Base-by-base conservation (phyloP, 2,113 vertebrate genomes). In the Hyaena hyaena region DNA sequence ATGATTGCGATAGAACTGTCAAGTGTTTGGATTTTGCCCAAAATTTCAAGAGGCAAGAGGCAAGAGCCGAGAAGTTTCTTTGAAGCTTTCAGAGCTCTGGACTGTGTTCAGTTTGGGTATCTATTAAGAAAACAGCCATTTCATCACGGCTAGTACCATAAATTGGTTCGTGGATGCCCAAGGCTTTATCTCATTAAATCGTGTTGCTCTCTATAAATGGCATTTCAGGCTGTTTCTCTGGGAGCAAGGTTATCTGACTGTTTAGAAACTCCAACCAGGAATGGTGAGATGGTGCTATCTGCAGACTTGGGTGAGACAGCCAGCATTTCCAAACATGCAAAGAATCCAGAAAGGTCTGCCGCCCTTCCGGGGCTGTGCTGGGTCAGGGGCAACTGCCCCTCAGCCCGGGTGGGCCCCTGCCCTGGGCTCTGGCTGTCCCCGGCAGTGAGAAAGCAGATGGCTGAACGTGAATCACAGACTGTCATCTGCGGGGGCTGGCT, bases 81-180 rank as follows among this genome's bases (percentile, higher is more conserved):
- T 98, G 98, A 98, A 98, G 98, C 91, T 92, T 95, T 89, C 77
- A 0, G 92, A 97, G 96, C 90, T 79, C 98, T 97, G 98, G 0
- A 45, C 96, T 98, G 89, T 97, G 98, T 98, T 98, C 96, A 53
- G 87, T 0, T 53, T 77, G 96, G 77, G 4, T 96, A 98, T 98
- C 98, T 98, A 93, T 97, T 98, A 97, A 97, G 96, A 98, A 98
- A 98, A 98, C 97, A 98, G 94, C 97, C 98, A 95, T 99, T 98
- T 98, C 98, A 98, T 98, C 98, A 97, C 35, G 80, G 97, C 97
- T 74, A 65, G 81, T 92, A 91, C 98, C 95, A 92, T 93, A 96
- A 98, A 98, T 97, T 88, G 97, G 98, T 97, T 97, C 96, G 63
- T 33, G 94, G 97, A 96, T 97, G 98, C 97, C 98, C 98, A 97